Percentiles rank a stretch among this genome's conserved stretches.
phyloP scores from a whole-genome alignment of 2,888 invertebrate genomes.

The Leptopilina syphax region DNA sequence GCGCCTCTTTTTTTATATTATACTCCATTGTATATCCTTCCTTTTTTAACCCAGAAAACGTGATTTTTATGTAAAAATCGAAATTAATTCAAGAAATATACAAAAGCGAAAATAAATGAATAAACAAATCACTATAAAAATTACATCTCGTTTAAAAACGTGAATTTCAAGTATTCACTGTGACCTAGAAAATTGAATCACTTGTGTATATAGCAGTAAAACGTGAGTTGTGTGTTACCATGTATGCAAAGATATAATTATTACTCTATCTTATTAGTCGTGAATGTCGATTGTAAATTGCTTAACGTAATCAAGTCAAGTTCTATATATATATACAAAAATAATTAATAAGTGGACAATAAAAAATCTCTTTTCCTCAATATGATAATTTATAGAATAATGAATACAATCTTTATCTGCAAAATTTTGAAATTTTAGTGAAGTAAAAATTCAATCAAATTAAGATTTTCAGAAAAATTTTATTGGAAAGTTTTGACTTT shows the following conservation, averaged over 20 bases:
- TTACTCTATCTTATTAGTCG: neutral
- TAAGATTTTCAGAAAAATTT: too few relatives aligned
- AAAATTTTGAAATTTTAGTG: neutral
- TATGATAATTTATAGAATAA: conserved; percentile 52
- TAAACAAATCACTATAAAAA: neutral
- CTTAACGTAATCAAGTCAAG: conserved; percentile 47
- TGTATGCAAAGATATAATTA: neutral
- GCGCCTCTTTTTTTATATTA: too few relatives aligned
- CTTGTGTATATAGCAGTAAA: neutral
- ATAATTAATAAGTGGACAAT: conserved; percentile 42
- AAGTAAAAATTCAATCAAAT: too few relatives aligned
- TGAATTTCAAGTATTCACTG: conserved; percentile 8
- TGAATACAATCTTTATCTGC: conserved; percentile 52
- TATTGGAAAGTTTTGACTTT: too few relatives aligned
- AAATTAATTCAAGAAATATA: neutral
- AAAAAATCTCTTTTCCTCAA: conserved; percentile 57
- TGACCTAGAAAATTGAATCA: neutral
- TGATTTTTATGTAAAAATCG: too few relatives aligned
- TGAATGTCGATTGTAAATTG: conserved; percentile 11
- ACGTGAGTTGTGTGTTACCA: neutral
- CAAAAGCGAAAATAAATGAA: neutral
- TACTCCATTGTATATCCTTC: too few relatives aligned
- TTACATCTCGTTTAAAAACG: neutral
- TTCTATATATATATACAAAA: conserved; percentile 29
- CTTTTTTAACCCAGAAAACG: too few relatives aligned